Base-by-base conservation (phyloP, 2,888 invertebrate species). In the Cantharis lateralis region DNA sequence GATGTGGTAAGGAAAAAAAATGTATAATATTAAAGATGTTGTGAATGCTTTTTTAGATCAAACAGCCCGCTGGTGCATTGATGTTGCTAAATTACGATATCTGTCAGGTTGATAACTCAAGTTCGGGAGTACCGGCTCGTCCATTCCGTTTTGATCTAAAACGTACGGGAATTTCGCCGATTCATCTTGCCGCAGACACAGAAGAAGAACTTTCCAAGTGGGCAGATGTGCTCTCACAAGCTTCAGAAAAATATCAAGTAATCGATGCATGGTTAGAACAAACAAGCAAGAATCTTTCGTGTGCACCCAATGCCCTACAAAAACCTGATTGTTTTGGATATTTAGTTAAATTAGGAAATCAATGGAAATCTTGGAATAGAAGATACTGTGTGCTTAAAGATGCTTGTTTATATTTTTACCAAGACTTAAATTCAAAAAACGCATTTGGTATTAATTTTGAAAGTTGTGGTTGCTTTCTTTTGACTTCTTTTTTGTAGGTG, bases 311-410 rank as follows among this genome's bases (percentile, higher is more conserved):
- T 71, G 92, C 93, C 28, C 94, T 98, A 79, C 91, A 93, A 18
- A 91, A 95, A 78, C 95, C 97, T 0, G 98, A 98, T 87, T 98
- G 98, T 88, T 95, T 95, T 86, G 98, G 98, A n/a, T 95, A 95
- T 88, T 91, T 98, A 76, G 93, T 94, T 89, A 98, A 97, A 88
- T 91, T 97, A 81, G 94, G 95, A 71, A 95, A 93, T 78, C 94
- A 95, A 84, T 95, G 96, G 91, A 95, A 95, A 85, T 94, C 95
- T 20, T 98, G 98, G 98, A 95, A 95, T 79, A 93, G 95, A 84
- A 92, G 97, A 72, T 98, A 97, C 89, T 98, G 97, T 90, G 96
- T 98, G 48, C 91, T 98, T 68, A 98, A 98, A 88, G 97, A 98
- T 87, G 98, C 97, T 64, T 97, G 97, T 83, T 91, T 98, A 20